Conservation (phyloP, 2,888 invertebrate species). For the Argyresthia goedartella region DNA sequence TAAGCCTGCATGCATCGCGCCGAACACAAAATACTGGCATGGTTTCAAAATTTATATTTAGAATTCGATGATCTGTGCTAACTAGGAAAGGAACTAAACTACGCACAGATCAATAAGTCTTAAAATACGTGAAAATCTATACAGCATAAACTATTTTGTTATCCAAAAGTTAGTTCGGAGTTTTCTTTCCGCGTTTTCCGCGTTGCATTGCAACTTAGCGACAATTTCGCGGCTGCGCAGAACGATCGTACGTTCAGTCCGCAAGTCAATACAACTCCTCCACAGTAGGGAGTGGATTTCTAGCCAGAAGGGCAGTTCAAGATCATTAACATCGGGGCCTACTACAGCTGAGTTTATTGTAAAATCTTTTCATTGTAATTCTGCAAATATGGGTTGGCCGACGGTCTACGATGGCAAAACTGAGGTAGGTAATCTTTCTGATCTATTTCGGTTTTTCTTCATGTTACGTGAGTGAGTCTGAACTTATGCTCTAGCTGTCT, state of each 20-base stretch:
- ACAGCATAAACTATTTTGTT: too few species aligned
- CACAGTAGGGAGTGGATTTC: constrained; percentile 39
- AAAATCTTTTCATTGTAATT: constrained; percentile 28
- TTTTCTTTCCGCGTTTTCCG: constrained; percentile 33
- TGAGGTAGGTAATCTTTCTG: constrained; percentile 31
- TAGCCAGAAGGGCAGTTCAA: constrained; percentile 68
- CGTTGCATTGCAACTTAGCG: constrained; percentile 48
- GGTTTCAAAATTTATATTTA: constrained; percentile 44
- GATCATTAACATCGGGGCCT: constrained; percentile 56
- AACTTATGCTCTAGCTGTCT: not conserved
- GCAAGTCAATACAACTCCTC: constrained; percentile 40
- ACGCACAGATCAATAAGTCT: too few species aligned
- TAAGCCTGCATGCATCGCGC: not conserved
- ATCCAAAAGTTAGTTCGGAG: constrained; percentile 10
- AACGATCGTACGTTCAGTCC: constrained; percentile 37
- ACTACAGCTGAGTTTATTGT: constrained; percentile 34
- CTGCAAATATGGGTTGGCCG: constrained; percentile 54
- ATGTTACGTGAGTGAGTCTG: constrained; percentile 28
- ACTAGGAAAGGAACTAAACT: too few species aligned
- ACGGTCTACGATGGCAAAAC: constrained; percentile 52
- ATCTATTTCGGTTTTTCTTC: constrained; percentile 25
- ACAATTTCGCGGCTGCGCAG: constrained; percentile 21
- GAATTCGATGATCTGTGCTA: constrained; percentile 16
- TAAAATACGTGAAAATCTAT: too few species aligned
- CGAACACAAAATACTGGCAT: constrained; percentile 33